A percentile compares a stretch with the other conserved stretches of the same genome.
phyloP scores from a whole-genome alignment of 2,113 vertebrate species.

The Forbesichthys agassizii region DNA sequence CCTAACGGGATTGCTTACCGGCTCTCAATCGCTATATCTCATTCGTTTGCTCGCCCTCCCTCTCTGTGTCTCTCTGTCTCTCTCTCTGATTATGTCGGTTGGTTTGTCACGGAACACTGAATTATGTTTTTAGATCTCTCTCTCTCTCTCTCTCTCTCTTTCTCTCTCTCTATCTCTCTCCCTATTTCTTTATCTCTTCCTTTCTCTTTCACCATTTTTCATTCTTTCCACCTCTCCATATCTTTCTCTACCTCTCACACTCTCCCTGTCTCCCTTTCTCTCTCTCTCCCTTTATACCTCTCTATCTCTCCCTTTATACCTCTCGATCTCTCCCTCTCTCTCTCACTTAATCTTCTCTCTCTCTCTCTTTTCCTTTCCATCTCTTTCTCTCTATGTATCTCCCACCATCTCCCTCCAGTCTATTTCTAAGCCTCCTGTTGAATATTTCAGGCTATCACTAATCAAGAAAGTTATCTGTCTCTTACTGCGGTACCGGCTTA shows the following conservation, averaged over 20 bases:
- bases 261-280: neutral
- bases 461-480: neutral
- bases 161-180: neutral
- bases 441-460: conserved; percentile 4
- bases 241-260: neutral
- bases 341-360: neutral
- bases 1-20: too few species aligned
- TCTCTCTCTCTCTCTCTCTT: too few species aligned
- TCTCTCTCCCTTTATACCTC: neutral
- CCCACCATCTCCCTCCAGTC: too few species aligned
- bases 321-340: neutral
- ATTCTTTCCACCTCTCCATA: neutral
- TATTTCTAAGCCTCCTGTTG: neutral
- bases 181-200: neutral
- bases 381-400: neutral
- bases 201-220: neutral
- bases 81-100: too few species aligned
- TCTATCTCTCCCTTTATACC: neutral
- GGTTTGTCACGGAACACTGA: too few species aligned
- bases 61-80: too few species aligned
- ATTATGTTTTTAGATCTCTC: too few species aligned
- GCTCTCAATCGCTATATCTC: neutral
- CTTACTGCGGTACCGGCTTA: neutral
- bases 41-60: neutral
- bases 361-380: neutral